Evolutionary conservation across 2,888 invertebrate species (phyloP).

Genomic region (Amblyjoppa proteus): DNA sequence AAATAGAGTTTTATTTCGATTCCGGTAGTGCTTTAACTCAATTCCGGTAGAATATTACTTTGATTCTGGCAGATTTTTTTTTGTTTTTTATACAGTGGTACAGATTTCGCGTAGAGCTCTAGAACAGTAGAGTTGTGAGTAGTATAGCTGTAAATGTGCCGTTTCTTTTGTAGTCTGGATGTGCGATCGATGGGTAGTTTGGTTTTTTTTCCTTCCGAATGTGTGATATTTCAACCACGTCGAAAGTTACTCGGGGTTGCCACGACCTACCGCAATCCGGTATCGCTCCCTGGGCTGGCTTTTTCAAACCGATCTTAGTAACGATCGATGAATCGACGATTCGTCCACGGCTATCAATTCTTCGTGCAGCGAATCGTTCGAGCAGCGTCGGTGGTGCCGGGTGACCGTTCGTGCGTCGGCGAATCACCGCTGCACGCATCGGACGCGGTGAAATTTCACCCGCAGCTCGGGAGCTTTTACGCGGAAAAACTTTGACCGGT

Average conservation of each 20-base stretch:
- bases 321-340: constrained; percentile 30
- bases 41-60: too few species aligned
- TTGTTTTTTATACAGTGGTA: too few species aligned
- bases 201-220: not conserved
- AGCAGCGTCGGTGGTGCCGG: not conserved
- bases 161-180: not conserved
- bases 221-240: not conserved
- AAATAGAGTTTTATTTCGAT: too few species aligned
- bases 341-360: not conserved
- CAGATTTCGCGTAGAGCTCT: too few species aligned
- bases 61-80: too few species aligned
- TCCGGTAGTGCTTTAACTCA: too few species aligned
- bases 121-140: too few species aligned
- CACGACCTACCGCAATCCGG: not conserved
- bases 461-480: constrained; percentile 19
- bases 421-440: not conserved
- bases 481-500: constrained; percentile 24
- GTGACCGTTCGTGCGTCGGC: not conserved
- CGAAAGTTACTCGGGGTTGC: not conserved
- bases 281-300: not conserved
- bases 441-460: constrained; percentile 11
- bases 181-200: not conserved
- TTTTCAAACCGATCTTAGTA: constrained; percentile 12
- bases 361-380: not conserved
- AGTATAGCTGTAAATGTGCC: not conserved